phyloP scores from a whole-genome alignment of 2,113 vertebrate genomes.

The Psephotus haematonotus region DNA sequence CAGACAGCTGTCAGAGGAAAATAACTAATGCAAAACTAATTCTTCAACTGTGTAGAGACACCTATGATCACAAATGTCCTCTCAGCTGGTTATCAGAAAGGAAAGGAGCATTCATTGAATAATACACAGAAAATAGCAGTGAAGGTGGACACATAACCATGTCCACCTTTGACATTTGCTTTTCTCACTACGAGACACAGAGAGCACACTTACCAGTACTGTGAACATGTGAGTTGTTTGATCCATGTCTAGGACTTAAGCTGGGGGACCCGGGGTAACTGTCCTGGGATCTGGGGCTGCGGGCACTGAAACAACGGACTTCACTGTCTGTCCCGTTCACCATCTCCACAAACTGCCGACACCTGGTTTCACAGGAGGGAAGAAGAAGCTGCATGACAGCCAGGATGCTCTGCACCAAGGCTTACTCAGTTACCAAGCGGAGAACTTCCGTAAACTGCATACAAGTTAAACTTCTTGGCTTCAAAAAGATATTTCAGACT shows the following conservation, averaged over 20 bases:
- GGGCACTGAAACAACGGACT: slow-evolving; percentile 89
- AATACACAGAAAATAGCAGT: background rate
- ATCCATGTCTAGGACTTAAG: slow-evolving; percentile 89
- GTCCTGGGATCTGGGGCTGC: slow-evolving; percentile 95
- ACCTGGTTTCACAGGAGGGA: slow-evolving; percentile 71
- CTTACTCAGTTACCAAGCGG: background rate
- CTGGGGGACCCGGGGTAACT: slow-evolving; percentile 92
- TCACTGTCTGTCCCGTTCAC: slow-evolving; percentile 98
- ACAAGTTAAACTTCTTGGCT: background rate
- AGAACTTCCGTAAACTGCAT: background rate
- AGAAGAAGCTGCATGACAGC: slow-evolving; percentile 8
- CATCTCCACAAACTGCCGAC: slow-evolving; percentile 99
- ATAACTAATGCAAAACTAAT: background rate
- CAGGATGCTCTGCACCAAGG: background rate
- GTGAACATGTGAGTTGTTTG: slow-evolving; percentile 87
- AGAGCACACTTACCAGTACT: slow-evolving; percentile 79
- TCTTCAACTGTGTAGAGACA: background rate
- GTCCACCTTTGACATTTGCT: background rate
- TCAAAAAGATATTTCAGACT: background rate
- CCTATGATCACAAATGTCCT: background rate
- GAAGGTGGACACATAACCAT: background rate
- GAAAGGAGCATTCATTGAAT: background rate
- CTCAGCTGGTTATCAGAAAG: background rate
- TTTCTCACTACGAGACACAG: background rate
- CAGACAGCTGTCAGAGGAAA: background rate